These are phyloP conservation scores for Drosophila melanosoma DNA, from an alignment of 2,888 invertebrate species.

Conservation along the genomic window DNA sequence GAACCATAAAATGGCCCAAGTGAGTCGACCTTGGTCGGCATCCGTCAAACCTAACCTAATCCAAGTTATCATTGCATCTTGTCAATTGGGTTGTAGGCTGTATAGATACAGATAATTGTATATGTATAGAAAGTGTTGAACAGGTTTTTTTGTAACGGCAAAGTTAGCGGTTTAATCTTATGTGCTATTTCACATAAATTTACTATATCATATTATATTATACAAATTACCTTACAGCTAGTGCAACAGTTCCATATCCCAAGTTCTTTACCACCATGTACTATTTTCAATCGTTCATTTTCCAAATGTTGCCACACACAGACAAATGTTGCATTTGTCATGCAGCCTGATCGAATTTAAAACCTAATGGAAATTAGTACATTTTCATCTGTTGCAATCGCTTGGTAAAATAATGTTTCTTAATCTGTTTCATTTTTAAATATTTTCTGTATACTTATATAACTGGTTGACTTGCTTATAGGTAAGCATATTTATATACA, in stretches of 20 bases:
- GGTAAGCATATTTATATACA: constrained; percentile 17
- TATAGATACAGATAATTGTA: background rate
- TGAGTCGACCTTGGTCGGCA: no score
- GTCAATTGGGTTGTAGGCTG: background rate
- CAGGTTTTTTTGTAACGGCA: background rate
- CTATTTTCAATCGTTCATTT: background rate
- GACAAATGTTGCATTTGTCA: background rate
- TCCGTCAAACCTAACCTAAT: no score
- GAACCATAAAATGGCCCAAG: no score
- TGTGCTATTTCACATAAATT: constrained; percentile 27
- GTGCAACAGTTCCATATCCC: constrained; percentile 7
- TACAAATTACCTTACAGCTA: background rate
- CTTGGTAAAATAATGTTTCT: background rate
- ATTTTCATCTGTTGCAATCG: constrained; percentile 1
- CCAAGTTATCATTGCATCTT: background rate
- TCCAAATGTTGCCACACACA: background rate
- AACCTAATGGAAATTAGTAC: background rate
- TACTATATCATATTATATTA: background rate
- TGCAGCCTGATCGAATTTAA: background rate
- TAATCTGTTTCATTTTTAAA: background rate
- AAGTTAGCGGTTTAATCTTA: constrained; percentile 9
- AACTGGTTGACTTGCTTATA: constrained; percentile 31
- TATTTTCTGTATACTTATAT: background rate
- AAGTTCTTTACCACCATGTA: constrained; percentile 2
- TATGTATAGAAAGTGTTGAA: background rate